Base-by-base conservation (phyloP, 2,888 invertebrate genomes). In the Cantharis flavilabris region DNA sequence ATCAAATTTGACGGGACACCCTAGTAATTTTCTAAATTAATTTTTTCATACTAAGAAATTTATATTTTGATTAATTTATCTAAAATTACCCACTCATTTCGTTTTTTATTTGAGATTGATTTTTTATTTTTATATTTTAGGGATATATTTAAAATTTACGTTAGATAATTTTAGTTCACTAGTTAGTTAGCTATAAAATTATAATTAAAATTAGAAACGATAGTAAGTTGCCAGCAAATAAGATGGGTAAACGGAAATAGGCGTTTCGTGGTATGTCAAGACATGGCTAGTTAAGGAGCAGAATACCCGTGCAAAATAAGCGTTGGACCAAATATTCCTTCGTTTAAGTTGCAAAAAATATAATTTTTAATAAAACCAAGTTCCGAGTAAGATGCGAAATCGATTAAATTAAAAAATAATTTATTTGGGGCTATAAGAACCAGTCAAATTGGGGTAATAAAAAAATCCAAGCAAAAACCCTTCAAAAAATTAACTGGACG, bases 221-320 rank as follows among this genome's bases (percentile, higher is more conserved):
- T 49, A 67, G 26, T 49, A 33, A 62, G 71, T 73, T 78, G 77
- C 69, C 77, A 78, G 75, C 62, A 69, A 72, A 76, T 62, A 62
- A 70, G 72, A 78, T 78, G 77, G 77, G 72, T 63, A 30, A 69
- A 63, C 75, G 77, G 75, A 78, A 78, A 78, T 78, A 72, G 77
- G 77, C 77, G 77, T 78, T 74, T 75, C 75, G 77, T 75, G 75
- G 69, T 75, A 75, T 75, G 75, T 49, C 73, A 70, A 77, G 81
- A 79, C 78, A 81, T 81, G 81, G 78, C 78, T 81, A 77, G 81
- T 81, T 81, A 80, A 74, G 81, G 81, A 77, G 71, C 71, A 78
- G 76, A 75, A 76, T 74, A 76, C 70, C 81, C 81, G 79, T 81
- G 79, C 76, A 80, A 80, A 73, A 73, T 23, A 65, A n/a, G 23